Evolutionary conservation across 1,140 invertebrate species (phyloP), one percentile per base, ranked within the genome.

Genomic region (Aporrectodea caliginosa): DNA sequence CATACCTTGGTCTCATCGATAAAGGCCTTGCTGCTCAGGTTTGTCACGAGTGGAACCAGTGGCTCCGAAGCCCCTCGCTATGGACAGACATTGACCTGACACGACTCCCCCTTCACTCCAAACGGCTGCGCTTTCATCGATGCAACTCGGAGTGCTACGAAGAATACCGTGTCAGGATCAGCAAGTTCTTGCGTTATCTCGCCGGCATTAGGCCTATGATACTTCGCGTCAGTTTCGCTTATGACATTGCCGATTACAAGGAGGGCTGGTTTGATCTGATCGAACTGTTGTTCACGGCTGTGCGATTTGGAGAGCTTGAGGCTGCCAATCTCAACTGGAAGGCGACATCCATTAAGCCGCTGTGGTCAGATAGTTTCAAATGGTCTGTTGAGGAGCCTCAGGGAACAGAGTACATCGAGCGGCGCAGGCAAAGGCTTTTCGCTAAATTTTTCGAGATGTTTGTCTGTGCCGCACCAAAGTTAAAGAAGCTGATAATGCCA

Each of bases 281-380:
- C 0, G 79, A 85, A 35, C 78, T 78, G 35, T 74, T 87, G 22
- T 43, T 86, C 33, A 68, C 78, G 30, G 79, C 79, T 16, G 70
- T 83, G 31, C 77, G 81, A 12, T 79, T 83, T 22, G 69, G 77
- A 16, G 82, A 85, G n/a, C 74, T 85, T 22, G 79, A 77, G 58
- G 83, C 84, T 79, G 84, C 83, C 12, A 77, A 84, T 30, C 80
- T 88, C 32, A 86, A 87, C 81, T 88, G 86, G 86, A 87, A 86
- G 69, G 85, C 85, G 70, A 87, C 85, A 14, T 84, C 86, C 1
- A 77, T 82, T 14, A 82, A 83, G 70, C 84, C 86, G 32, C 43
- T 58, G 6, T 58, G 43, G 43, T 71, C 80, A 0, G 84, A 84
- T 22, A 74, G 30, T 29, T 68, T 68, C 77, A 81, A 77, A 1